A percentile compares a stretch with the other conserved stretches of the same genome.
Evolutionary conservation across 2,888 invertebrate genomes (phyloP).

Genomic region (Epiblema foenella): DNA sequence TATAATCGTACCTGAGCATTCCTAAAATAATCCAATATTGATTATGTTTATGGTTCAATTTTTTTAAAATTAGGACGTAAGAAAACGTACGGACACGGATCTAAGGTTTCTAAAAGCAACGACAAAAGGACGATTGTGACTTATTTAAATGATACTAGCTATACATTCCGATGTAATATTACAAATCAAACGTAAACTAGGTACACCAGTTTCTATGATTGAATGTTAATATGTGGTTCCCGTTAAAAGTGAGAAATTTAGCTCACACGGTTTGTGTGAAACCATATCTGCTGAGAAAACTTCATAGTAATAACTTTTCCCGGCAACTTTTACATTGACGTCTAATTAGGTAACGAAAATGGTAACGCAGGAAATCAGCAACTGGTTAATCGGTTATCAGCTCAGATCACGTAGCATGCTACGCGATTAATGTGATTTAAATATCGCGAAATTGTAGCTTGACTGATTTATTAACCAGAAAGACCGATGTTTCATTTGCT

Average conservation of each 20-base stretch:
- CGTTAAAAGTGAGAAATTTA: constrained; percentile 26
- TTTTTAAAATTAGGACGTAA: too few species aligned
- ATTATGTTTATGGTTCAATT: too few species aligned
- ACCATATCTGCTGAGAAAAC: constrained; percentile 1
- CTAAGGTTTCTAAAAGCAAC: too few species aligned
- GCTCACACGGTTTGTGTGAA: constrained; percentile 25
- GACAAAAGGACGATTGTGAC: too few species aligned
- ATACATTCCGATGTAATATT: neutral
- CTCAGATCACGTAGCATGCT: neutral
- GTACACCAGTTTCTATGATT: constrained; percentile 17
- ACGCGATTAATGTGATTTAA: constrained; percentile 4
- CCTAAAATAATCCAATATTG: too few species aligned
- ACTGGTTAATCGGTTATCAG: constrained; percentile 6
- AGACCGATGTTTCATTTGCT: constrained; percentile 1
- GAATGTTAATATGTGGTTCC: constrained; percentile 31
- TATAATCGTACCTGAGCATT: too few species aligned
- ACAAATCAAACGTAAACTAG: neutral
- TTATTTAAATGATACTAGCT: too few species aligned
- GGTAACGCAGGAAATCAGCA: constrained; percentile 1
- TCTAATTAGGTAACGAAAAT: constrained; percentile 1
- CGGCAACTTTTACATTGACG: constrained; percentile 7
- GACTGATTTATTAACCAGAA: constrained; percentile 17
- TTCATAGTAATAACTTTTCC: constrained; percentile 22
- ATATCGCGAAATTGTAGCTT: neutral
- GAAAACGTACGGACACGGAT: too few species aligned